Evolutionary conservation across 92 coral and sea anemone genomes (phyloP).

Genomic region (Hydrozoanthus gracilis): DNA sequence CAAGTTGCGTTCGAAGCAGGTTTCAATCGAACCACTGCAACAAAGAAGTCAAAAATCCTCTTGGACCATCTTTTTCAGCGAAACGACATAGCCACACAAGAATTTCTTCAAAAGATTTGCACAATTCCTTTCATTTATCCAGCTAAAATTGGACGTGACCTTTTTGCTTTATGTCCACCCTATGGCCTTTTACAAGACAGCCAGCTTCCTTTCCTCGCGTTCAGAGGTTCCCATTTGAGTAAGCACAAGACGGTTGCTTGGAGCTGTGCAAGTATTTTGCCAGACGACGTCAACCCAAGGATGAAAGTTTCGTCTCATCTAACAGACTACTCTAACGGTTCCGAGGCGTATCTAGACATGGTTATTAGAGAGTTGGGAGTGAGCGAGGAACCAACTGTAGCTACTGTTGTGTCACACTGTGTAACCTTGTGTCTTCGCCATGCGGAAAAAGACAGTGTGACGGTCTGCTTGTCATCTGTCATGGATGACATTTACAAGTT

Average conservation of each 20-base stretch:
- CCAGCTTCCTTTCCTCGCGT: slow-evolving; percentile 53
- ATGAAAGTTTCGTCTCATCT: background rate
- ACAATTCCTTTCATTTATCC: slow-evolving; percentile 61
- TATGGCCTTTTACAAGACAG: slow-evolving; percentile 34
- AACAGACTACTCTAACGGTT: background rate
- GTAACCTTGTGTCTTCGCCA: slow-evolving; percentile 61
- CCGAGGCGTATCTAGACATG: background rate
- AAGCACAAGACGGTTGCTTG: slow-evolving; percentile 47
- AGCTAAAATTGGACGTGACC: slow-evolving; percentile 17
- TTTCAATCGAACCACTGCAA: background rate
- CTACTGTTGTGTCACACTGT: slow-evolving; percentile 73
- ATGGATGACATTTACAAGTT: slow-evolving; percentile 68
- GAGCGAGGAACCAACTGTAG: slow-evolving; percentile 56
- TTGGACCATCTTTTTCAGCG: slow-evolving; percentile 51
- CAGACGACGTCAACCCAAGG: slow-evolving; percentile 57
- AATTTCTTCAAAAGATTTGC: slow-evolving; percentile 44
- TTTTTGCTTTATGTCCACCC: slow-evolving; percentile 48
- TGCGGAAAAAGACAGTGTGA: slow-evolving; percentile 7
- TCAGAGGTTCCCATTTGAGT: slow-evolving; percentile 55
- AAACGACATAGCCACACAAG: slow-evolving; percentile 1
- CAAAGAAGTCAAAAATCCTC: slow-evolving; percentile 60
- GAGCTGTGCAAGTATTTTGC: slow-evolving; percentile 71
- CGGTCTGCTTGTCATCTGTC: slow-evolving; percentile 6
- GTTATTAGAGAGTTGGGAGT: slow-evolving; percentile 48
- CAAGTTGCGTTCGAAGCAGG: slow-evolving; percentile 62